Evolutionary conservation across 23 tunicate species (phyloP).

Genomic region (Trididemnum nubilum): DNA sequence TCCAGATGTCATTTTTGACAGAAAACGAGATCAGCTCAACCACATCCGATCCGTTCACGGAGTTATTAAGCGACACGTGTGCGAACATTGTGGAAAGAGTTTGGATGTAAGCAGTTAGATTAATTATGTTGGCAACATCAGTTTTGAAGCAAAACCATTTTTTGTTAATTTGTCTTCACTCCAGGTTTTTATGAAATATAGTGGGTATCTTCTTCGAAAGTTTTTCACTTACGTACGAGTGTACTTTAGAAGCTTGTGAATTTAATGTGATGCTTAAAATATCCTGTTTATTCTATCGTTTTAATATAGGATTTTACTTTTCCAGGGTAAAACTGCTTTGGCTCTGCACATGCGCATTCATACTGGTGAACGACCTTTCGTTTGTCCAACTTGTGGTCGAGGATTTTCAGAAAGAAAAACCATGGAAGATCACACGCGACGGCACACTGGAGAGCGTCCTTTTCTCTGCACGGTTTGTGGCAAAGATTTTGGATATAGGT

Average conservation of each 20-base stretch:
- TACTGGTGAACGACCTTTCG: conserved; percentile 78
- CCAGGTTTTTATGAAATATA: no score
- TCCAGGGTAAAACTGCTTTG: conserved; percentile 33
- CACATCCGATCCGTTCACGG: conserved; percentile 55
- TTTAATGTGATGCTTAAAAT: no score
- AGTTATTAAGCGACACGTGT: conserved; percentile 34
- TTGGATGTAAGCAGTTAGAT: conserved; percentile 38
- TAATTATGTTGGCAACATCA: neutral
- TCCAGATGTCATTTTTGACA: conserved; percentile 57
- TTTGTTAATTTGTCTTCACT: no score
- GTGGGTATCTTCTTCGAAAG: no score
- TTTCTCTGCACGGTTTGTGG: conserved; percentile 85
- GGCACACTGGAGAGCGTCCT: conserved; percentile 91
- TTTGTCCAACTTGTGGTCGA: conserved; percentile 67
- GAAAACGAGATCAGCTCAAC: conserved; percentile 43
- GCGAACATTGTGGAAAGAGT: conserved; percentile 62
- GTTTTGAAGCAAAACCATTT: no score
- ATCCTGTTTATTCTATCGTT: no score
- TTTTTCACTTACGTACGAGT: no score
- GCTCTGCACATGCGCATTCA: conserved; percentile 63
- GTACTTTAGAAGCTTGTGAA: no score
- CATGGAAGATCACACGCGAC: conserved; percentile 71
- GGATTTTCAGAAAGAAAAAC: conserved; percentile 78
- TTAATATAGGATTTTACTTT: no score
- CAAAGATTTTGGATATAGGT: conserved; percentile 80